A percentile compares a stretch with the other conserved stretches of the same genome.
phyloP scores from a whole-genome alignment of 2,797 vertebrate genomes.

The Otolemur crassicaudatus region DNA sequence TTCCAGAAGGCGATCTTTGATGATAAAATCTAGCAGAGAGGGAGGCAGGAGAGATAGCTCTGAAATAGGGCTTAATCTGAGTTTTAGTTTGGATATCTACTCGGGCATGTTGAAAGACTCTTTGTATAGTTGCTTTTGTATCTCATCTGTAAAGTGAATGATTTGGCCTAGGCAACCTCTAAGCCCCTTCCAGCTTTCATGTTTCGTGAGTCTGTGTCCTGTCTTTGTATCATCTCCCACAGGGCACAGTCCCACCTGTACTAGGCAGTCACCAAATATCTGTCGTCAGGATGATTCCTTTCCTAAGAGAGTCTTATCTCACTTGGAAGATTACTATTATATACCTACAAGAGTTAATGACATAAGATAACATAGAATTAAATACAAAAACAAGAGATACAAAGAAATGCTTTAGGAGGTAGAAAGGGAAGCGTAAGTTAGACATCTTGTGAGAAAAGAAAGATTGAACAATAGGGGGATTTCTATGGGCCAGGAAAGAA shows the following conservation, averaged over 20 bases:
- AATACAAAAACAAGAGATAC: neutral
- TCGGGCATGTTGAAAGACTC: neutral
- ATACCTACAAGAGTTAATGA: neutral
- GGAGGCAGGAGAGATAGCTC: neutral
- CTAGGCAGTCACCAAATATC: neutral
- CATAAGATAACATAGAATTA: neutral
- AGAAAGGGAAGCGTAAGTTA: neutral
- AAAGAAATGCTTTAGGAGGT: neutral
- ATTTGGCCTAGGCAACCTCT: neutral
- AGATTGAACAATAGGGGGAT: neutral
- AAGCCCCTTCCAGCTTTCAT: neutral
- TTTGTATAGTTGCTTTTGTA: neutral
- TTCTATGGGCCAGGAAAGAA: neutral
- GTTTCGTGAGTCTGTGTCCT: neutral
- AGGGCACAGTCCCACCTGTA: neutral
- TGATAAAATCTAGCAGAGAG: neutral
- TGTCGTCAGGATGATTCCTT: neutral
- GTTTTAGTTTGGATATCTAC: neutral
- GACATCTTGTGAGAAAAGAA: neutral
- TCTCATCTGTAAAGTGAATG: slow-evolving; percentile 2
- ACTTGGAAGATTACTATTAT: neutral
- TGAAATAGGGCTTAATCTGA: neutral
- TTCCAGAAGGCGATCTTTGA: neutral
- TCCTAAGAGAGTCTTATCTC: neutral
- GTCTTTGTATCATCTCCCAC: neutral